phyloP scores from a whole-genome alignment of 2,113 vertebrate species.

The Trichechus manatus region DNA sequence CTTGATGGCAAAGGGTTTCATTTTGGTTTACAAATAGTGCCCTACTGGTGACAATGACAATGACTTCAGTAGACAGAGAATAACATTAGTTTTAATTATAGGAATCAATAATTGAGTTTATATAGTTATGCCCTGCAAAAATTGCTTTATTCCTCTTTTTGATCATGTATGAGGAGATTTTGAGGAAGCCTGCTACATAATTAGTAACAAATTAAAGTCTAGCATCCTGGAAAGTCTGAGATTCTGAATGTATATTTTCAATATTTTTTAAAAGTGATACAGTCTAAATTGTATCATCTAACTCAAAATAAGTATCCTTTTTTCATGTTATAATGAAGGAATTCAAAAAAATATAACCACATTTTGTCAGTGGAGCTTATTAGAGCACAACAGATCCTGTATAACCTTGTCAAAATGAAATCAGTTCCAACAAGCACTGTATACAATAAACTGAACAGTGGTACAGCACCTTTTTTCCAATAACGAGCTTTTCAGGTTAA shows the following conservation, averaged over 20 bases:
- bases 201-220: neutral
- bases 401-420: constrained; percentile 73
- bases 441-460: constrained; percentile 40
- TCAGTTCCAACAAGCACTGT: constrained; percentile 61
- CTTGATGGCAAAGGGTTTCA: neutral
- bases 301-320: constrained; percentile 12
- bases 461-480: constrained; percentile 45
- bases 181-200: neutral
- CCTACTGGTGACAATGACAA: neutral
- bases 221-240: neutral
- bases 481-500: constrained; percentile 78
- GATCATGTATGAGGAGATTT: neutral
- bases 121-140: neutral
- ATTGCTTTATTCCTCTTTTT: neutral
- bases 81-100: neutral
- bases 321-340: constrained; percentile 60
- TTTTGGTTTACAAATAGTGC: neutral
- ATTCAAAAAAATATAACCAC: constrained; percentile 12
- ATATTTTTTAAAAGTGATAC: neutral
- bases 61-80: neutral
- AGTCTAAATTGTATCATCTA: constrained; percentile 32
- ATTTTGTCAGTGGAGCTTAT: constrained; percentile 68
- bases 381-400: constrained; percentile 67
- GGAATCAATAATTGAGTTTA: neutral
- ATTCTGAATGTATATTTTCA: neutral